Percentiles rank a stretch among this genome's conserved stretches.
phyloP scores from a whole-genome alignment of 30 jellyfish, hydroid and myxozoan species.

The Pelagia noctiluca region DNA sequence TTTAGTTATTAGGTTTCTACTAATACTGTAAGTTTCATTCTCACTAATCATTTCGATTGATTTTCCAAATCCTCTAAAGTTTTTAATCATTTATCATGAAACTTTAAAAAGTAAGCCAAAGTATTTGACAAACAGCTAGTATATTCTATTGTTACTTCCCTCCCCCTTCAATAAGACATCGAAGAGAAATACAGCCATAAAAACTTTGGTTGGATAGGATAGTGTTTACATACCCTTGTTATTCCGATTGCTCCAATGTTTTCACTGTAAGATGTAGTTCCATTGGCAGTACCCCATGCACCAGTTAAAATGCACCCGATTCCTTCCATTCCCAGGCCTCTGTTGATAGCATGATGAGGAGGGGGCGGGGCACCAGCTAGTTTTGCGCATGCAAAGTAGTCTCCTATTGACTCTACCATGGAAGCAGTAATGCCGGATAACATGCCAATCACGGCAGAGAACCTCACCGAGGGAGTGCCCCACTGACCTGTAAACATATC shows the following conservation, averaged over 20 bases:
- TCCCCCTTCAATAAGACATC: neutral
- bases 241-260: slow-evolving; percentile 98
- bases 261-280: slow-evolving; percentile 99
- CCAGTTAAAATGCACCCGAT: slow-evolving; percentile 98
- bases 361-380: slow-evolving; percentile 99
- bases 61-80: neutral
- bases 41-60: neutral
- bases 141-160: neutral
- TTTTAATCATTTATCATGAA: neutral
- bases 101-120: neutral
- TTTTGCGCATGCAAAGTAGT: slow-evolving; percentile 97
- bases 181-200: no score
- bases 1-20: neutral
- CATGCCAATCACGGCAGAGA: slow-evolving; percentile 95
- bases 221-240: slow-evolving; percentile 73
- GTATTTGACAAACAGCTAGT: neutral
- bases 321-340: slow-evolving; percentile 97
- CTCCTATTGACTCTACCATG: slow-evolving; percentile 97
- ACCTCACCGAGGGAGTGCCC: slow-evolving; percentile 94
- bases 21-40: neutral
- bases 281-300: slow-evolving; percentile 98
- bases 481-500: slow-evolving; percentile 82
- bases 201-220: no score
- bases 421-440: slow-evolving; percentile 95
- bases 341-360: slow-evolving; percentile 93